Percentiles rank a stretch among this genome's conserved stretches.
These are phyloP conservation scores for Carcina quercana DNA, from an alignment of 2,888 invertebrate species.

Conservation along the genomic window DNA sequence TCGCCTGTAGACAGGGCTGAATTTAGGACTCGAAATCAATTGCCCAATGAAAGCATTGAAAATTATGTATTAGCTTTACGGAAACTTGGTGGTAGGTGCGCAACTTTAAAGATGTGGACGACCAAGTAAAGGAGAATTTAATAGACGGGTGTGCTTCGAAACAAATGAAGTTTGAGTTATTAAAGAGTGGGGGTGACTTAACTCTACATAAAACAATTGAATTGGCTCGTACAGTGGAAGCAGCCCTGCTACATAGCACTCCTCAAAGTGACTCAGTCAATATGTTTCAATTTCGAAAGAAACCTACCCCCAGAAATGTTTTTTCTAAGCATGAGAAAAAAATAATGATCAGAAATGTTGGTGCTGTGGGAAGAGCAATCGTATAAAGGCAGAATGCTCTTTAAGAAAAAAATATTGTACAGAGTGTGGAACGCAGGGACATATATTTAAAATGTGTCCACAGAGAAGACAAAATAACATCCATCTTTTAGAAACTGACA, in stretches of 20 bases:
- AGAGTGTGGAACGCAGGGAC: slow-evolving; percentile 9
- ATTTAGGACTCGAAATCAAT: slow-evolving; percentile 12
- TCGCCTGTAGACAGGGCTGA: slow-evolving; percentile 2
- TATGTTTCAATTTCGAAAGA: too few species aligned
- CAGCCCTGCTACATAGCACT: neutral
- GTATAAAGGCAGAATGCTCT: slow-evolving; percentile 6
- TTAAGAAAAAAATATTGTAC: slow-evolving; percentile 8
- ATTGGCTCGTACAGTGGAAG: slow-evolving; percentile 3
- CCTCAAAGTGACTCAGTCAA: neutral
- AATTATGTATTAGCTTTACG: slow-evolving; percentile 5
- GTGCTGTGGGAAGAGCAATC: slow-evolving; percentile 7
- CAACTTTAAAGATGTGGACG: slow-evolving; percentile 12
- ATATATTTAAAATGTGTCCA: slow-evolving; percentile 6
- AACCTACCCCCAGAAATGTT: too few species aligned
- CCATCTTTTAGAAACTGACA: too few species aligned
- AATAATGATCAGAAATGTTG: too few species aligned
- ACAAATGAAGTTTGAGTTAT: slow-evolving; percentile 8
- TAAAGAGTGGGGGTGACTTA: slow-evolving; percentile 3
- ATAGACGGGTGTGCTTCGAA: slow-evolving; percentile 11
- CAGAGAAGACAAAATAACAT: too few species aligned
- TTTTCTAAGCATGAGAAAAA: too few species aligned
- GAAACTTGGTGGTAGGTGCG: slow-evolving; percentile 11
- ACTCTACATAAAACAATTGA: neutral
- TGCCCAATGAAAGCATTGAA: slow-evolving; percentile 7
- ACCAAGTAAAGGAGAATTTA: slow-evolving; percentile 16